These are phyloP conservation scores for Zootoca vivipara DNA, from an alignment of 2,113 vertebrate genomes.

Conservation along the genomic window DNA sequence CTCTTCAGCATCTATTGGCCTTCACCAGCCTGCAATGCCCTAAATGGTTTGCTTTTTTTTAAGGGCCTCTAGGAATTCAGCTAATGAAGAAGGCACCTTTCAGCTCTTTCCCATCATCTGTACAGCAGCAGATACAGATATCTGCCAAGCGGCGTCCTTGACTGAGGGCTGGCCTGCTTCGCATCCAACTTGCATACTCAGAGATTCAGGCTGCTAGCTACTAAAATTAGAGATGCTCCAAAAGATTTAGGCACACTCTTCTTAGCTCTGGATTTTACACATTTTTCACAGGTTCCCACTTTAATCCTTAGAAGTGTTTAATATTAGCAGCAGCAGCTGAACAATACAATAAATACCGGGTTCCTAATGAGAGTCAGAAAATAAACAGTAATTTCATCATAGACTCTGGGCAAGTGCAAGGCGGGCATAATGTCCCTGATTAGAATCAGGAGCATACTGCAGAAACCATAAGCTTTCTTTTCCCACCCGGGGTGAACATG, in stretches of 20 bases:
- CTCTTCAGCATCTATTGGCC: conserved; percentile 48
- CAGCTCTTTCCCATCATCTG: conserved; percentile 23
- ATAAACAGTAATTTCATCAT: neutral
- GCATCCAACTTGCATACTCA: conserved; percentile 32
- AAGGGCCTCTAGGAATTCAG: conserved; percentile 44
- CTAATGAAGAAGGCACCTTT: conserved; percentile 50
- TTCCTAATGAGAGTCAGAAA: neutral
- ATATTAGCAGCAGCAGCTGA: neutral
- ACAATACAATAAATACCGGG: neutral
- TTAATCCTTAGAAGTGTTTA: neutral
- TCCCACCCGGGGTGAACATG: neutral
- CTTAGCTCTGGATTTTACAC: neutral
- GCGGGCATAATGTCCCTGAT: neutral
- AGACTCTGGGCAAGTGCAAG: too few relatives aligned
- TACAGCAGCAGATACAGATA: conserved; percentile 49
- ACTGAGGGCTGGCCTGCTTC: conserved; percentile 34
- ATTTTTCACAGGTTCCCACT: neutral
- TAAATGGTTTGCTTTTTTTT: neutral
- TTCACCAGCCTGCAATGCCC: conserved; percentile 20
- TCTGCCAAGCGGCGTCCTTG: conserved; percentile 38
- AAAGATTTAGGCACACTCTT: neutral
- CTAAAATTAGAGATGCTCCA: conserved; percentile 13
- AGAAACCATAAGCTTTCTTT: neutral
- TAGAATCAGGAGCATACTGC: neutral
- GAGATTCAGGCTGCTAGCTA: conserved; percentile 33